Conservation (phyloP, 1,140 invertebrate genomes). For the Agraylea sexmaculata region DNA sequence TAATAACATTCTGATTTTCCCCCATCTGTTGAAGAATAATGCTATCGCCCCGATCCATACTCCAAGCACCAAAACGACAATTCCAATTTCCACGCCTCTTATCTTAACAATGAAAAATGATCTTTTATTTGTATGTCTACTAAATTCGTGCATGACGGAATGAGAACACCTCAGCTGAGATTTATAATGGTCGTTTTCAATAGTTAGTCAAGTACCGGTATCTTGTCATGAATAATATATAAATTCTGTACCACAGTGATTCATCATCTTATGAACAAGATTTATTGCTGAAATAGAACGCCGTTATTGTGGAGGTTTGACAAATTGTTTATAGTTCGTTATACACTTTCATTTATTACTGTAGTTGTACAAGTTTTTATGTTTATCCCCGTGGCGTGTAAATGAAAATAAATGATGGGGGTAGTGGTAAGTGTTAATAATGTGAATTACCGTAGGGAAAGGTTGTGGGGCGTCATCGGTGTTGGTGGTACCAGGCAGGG, state of each 20-base stretch:
- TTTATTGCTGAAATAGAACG: too few relatives aligned
- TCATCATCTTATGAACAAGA: too few relatives aligned
- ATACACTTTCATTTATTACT: constrained; percentile 3
- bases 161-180: not conserved
- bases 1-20: constrained; percentile 84
- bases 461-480: constrained; percentile 29
- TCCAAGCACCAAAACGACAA: constrained; percentile 73
- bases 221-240: too few relatives aligned
- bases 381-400: too few relatives aligned
- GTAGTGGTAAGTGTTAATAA: too few relatives aligned
- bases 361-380: too few relatives aligned
- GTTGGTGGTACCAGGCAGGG: constrained; percentile 30
- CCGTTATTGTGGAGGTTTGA: too few relatives aligned
- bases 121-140: not conserved
- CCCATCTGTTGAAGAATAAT: constrained; percentile 84
- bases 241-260: too few relatives aligned
- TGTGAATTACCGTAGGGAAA: constrained; percentile 43
- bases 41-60: constrained; percentile 82
- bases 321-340: constrained; percentile 4
- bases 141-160: not conserved
- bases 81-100: constrained; percentile 74
- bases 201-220: too few relatives aligned
- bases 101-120: constrained; percentile 44
- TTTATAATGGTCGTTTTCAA: not conserved
- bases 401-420: too few relatives aligned